Conservation (phyloP, 2,888 invertebrate genomes). For the Melieria crassipennis region DNA sequence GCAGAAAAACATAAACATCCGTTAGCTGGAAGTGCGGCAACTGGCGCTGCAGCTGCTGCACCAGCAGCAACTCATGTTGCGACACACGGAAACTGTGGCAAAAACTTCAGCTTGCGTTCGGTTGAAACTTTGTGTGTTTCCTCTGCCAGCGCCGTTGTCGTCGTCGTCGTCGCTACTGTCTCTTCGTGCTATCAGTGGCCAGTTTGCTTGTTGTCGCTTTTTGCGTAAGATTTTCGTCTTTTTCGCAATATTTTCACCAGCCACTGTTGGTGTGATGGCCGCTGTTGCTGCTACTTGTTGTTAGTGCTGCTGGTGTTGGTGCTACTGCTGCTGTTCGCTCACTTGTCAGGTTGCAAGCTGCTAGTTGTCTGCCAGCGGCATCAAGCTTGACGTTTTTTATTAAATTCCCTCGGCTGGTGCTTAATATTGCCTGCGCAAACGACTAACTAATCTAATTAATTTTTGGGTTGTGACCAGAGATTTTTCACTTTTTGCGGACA, state of each 20-base stretch:
- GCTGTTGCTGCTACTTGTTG: not conserved
- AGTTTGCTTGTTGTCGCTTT: too few relatives aligned
- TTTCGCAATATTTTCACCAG: too few relatives aligned
- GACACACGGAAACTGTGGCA: slow-evolving; percentile 23
- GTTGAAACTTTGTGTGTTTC: not conserved
- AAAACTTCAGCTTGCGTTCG: slow-evolving; percentile 1
- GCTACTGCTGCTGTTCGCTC: not conserved
- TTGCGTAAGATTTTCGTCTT: too few relatives aligned
- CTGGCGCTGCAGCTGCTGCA: slow-evolving; percentile 13
- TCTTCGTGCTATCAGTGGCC: too few relatives aligned
- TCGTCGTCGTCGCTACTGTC: too few relatives aligned
- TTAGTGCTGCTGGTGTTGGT: not conserved
- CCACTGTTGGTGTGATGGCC: not conserved
- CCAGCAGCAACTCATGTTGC: slow-evolving; percentile 24
- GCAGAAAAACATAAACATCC: slow-evolving; percentile 19
- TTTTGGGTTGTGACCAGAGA: slow-evolving; percentile 1
- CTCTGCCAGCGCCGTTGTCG: too few relatives aligned
- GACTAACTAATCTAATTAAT: slow-evolving; percentile 28
- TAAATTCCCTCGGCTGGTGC: slow-evolving; percentile 13
- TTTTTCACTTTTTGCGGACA: not conserved
- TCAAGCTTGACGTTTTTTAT: slow-evolving; percentile 9
- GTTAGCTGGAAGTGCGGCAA: slow-evolving; percentile 6
- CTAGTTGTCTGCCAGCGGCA: too few relatives aligned
- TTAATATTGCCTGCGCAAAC: slow-evolving; percentile 5
- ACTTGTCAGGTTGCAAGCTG: slow-evolving; percentile 10